Base-by-base conservation (phyloP, 2,797 vertebrate genomes). In the Cephalopachus bancanus region DNA sequence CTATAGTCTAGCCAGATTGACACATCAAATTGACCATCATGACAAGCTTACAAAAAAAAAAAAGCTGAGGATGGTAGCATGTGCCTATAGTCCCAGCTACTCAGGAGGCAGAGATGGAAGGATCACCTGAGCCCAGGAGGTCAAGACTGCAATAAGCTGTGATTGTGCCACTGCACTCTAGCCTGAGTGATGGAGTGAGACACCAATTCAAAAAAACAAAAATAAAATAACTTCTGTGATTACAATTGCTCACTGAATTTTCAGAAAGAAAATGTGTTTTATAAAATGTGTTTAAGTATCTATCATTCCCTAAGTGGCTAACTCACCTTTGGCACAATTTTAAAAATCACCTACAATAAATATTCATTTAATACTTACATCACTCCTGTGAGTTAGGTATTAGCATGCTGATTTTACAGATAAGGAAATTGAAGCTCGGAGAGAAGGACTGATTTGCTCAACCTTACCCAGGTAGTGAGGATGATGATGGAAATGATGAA, bases 211-310 rank as follows among this genome's bases (percentile, higher is more conserved):
- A 44, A 44, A 44, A 44, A 44, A 44, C 44, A 44, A 44, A 44
- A 44, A 44, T 44, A 44, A 44, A 44, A 44, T 44, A 44, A 44
- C 44, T 44, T 7, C 44, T 44, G 44, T 44, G n/a, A 17, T 84
- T 64, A 5, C 94, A 87, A 89, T 62, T 84, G 9, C 20, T 89
- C 75, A 14, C n/a, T 62, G 44, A 62, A 88, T n/a, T 93, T 84
- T 85, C 57, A 88, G 57, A 83, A 83, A 83, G 37, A 53, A 81
- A 96, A 76, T 60, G 8, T 62, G 53, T 85, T 92, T 95, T 92
- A n/a, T 26, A 87, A 93, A 95, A 74, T 74, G 5, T 86, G 0
- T 83, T 0, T n/a, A 33, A 80, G 22, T 87, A 17, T 95, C 71
- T 67, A n/a, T 8, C 44, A 57, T 85, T 93, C 93, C 15, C 44